Evolutionary conservation across 2,113 vertebrate genomes (phyloP).

Genomic region (Sigmodon hispidus): DNA sequence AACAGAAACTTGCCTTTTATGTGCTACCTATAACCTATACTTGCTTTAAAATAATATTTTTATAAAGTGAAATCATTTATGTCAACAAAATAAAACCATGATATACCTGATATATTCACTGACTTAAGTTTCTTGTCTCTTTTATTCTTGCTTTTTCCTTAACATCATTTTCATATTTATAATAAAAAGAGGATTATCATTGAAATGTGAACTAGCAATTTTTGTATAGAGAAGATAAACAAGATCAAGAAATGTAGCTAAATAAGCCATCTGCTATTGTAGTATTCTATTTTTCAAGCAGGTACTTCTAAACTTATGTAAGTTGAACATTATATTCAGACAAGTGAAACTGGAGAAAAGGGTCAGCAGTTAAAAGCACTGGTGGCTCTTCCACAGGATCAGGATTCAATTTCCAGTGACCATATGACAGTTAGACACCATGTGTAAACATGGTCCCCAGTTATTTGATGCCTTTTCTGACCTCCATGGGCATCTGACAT

Average conservation of each 20-base stretch:
- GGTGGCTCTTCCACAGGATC: not conserved
- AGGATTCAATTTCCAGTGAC: not conserved
- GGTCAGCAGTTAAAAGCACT: not conserved
- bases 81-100: conserved; percentile 10
- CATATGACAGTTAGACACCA: not conserved
- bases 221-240: not conserved
- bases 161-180: not conserved
- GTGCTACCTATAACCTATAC: not conserved
- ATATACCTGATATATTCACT: not conserved
- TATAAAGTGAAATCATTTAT: not conserved
- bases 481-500: not conserved
- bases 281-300: not conserved
- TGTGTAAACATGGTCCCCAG: not conserved
- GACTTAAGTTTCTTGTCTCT: not conserved
- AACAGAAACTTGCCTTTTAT: not conserved
- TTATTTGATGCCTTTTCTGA: not conserved
- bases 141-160: not conserved
- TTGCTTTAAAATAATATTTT: conserved; percentile 33
- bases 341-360: not conserved
- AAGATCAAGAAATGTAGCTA: not conserved
- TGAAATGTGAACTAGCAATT: not conserved
- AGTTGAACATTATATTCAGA: not conserved
- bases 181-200: conserved; percentile 4
- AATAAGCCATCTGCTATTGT: not conserved
- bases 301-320: not conserved